Percentiles rank a stretch among this genome's conserved stretches.
Conservation (phyloP, 37 sponge, comb jelly and placozoan species). For the Oscarella lobularis region DNA sequence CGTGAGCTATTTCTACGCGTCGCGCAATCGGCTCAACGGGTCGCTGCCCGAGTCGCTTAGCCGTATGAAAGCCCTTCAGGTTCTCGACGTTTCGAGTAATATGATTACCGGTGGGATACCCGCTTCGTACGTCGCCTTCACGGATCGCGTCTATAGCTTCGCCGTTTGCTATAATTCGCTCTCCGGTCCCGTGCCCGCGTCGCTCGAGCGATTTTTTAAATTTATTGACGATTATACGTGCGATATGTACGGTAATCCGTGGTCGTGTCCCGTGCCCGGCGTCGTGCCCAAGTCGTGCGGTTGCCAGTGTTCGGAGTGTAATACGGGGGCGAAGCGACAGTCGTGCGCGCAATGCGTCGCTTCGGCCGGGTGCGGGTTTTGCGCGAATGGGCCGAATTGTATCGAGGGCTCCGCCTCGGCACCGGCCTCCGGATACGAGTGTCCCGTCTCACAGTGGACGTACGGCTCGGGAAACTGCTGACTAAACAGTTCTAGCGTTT, state of each 20-base stretch:
- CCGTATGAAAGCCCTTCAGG: constrained; percentile 8
- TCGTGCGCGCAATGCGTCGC: constrained; percentile 29
- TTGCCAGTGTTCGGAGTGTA: constrained; percentile 42
- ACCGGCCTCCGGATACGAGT: constrained; percentile 28
- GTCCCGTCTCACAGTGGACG: constrained; percentile 34
- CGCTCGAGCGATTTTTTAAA: constrained; percentile 26
- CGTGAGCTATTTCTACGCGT: constrained; percentile 13
- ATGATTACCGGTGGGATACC: constrained; percentile 41
- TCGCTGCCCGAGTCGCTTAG: constrained; percentile 35
- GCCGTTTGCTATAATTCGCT: constrained; percentile 49
- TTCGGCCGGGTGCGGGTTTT: constrained; percentile 44
- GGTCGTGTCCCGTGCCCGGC: constrained; percentile 60
- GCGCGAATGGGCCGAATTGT: constrained; percentile 45
- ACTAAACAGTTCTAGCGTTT: too few species aligned
- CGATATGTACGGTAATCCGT: constrained; percentile 58
- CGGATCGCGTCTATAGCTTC: constrained; percentile 16
- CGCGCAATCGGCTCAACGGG: constrained; percentile 36
- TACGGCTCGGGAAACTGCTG: too few species aligned
- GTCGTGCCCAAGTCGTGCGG: constrained; percentile 29
- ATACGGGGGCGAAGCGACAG: constrained; percentile 23
- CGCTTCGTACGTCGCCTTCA: constrained; percentile 14
- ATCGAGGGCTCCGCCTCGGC: constrained; percentile 29
- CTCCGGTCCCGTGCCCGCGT: background rate
- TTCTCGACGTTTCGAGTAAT: constrained; percentile 42
- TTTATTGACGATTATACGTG: constrained; percentile 39